Base-by-base conservation (phyloP, 2,888 invertebrate species). In the Pantelozetes paolii region DNA sequence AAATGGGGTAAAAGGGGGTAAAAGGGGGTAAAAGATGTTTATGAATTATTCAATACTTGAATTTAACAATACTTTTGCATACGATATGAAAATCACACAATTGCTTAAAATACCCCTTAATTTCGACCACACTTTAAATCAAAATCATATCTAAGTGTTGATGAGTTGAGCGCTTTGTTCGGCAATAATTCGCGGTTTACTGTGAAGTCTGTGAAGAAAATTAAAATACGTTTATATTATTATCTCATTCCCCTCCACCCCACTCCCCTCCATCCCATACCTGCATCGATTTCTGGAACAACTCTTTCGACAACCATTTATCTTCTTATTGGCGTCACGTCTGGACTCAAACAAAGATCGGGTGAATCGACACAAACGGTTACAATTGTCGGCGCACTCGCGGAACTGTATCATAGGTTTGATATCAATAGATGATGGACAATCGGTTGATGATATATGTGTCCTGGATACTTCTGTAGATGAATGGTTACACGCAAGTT, bases 341-440 rank as follows among this genome's bases (percentile, higher is more conserved):
- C 64, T 30, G 15, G 64, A 64, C 36, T 32, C 36, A 36, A 28
- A 28, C 18, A 36, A 32, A 11, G n/a, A 64, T 15, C 64, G 32
- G 2, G n/a, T 30, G 32, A n/a, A 64, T n/a, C 64, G 64, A 64
- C 64, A 64, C 32, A 64, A 36, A 36, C n/a, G 64, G 36, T 64
- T 36, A 36, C 64, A 64, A 36, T 64, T 64, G 64, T 64, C 64
- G 20, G 32, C 64, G 64, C 64, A 64, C n/a, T 64, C 64, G 11
- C 26, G 28, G 28, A 57, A 57, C 6, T 6, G 26, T 54, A 23
- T 2, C 13, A 57, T 30, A 6, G 57, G 15, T 30, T 57, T 57
- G 48, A 48, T 48, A 42, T 42, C 15, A 42, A 15, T 42, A 50
- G 57, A 3, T 18, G 57, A 13, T 23, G 57, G 57, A 57, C 57